A percentile compares a stretch with the other conserved stretches of the same genome.
Conservation (phyloP, 2,797 vertebrate genomes). For the Sparidentex hasta region DNA sequence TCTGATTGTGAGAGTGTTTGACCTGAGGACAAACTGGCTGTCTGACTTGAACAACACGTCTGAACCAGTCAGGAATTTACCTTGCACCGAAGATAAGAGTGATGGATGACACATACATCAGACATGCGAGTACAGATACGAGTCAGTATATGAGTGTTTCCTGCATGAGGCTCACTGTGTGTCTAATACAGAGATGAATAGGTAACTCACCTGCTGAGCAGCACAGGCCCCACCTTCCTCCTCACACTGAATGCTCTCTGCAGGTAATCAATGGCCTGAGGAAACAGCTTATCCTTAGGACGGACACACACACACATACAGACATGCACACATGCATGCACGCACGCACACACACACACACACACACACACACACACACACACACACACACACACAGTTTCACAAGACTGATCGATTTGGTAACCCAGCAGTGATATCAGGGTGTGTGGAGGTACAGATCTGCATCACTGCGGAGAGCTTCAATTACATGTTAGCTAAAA, state of each 20-base stretch:
- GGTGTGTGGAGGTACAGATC: too few species aligned
- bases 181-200: too few species aligned
- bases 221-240: constrained; percentile 88
- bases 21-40: too few species aligned
- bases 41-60: too few species aligned
- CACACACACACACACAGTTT: not conserved
- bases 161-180: not conserved
- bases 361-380: not conserved
- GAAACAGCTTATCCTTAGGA: constrained; percentile 93
- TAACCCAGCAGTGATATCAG: too few species aligned
- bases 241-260: constrained; percentile 94
- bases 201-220: constrained; percentile 91
- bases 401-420: too few species aligned
- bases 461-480: not conserved
- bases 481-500: not conserved
- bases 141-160: too few species aligned
- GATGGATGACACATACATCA: not conserved
- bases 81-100: not conserved
- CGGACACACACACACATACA: not conserved
- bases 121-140: too few species aligned
- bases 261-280: constrained; percentile 95
- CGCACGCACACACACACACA: not conserved
- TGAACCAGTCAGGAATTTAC: too few species aligned
- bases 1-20: too few species aligned
- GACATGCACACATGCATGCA: not conserved